A percentile compares a stretch with the other conserved stretches of the same genome.
phyloP scores from a whole-genome alignment of 2,113 vertebrate genomes.

The Microtus montanus region DNA sequence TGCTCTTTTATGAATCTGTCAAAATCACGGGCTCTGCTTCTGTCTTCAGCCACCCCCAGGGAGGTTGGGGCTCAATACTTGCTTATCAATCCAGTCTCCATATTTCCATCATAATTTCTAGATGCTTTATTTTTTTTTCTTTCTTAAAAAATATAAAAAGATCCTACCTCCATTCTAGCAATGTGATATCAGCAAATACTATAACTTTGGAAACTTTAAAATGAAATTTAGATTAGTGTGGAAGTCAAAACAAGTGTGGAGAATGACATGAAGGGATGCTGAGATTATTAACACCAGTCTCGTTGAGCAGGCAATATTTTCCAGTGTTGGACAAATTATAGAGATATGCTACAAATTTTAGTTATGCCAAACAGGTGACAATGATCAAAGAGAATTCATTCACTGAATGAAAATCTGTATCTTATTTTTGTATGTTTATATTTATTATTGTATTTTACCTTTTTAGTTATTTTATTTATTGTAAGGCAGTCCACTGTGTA shows the following conservation, averaged over 20 bases:
- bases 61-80: background rate
- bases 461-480: too few relatives aligned
- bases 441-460: too few relatives aligned
- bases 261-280: too few relatives aligned
- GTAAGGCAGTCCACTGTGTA: too few relatives aligned
- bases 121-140: background rate
- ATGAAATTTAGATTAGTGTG: background rate
- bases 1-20: background rate
- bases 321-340: too few relatives aligned
- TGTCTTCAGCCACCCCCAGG: background rate
- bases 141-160: constrained; percentile 11
- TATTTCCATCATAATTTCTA: constrained; percentile 43
- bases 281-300: too few relatives aligned
- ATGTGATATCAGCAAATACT: background rate
- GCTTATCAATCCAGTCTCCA: background rate
- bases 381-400: too few relatives aligned
- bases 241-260: background rate
- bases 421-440: too few relatives aligned
- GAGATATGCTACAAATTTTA: too few relatives aligned
- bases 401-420: too few relatives aligned
- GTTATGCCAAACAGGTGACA: too few relatives aligned
- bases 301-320: too few relatives aligned
- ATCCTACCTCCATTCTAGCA: background rate
- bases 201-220: constrained; percentile 33
- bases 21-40: background rate